Conservation (phyloP, 2,888 invertebrate species). For the Gnatocerus cornutus region DNA sequence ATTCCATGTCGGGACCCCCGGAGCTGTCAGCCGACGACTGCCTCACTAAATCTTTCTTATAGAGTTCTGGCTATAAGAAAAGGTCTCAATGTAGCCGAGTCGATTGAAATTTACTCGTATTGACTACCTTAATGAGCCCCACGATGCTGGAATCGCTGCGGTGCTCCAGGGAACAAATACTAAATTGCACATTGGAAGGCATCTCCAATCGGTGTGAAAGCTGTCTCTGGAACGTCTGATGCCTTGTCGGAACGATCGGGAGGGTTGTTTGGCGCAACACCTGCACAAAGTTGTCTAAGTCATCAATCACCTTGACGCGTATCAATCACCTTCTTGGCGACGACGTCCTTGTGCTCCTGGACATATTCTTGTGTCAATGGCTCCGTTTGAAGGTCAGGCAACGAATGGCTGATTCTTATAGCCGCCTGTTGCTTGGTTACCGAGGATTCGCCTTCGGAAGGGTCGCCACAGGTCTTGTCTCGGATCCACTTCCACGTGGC, state of each 20-base stretch:
- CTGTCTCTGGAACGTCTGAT: conserved; percentile 87
- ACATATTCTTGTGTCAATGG: conserved; percentile 81
- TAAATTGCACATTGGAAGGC: conserved; percentile 83
- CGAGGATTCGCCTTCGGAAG: conserved; percentile 61
- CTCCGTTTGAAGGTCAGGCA: conserved; percentile 83
- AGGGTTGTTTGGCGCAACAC: conserved; percentile 88
- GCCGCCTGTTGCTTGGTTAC: conserved; percentile 79
- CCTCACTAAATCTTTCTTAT: conserved; percentile 82
- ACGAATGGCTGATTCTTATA: conserved; percentile 83
- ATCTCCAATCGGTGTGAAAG: conserved; percentile 85
- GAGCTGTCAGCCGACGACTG: conserved; percentile 83
- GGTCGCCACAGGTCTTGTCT: conserved; percentile 72
- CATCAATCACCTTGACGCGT: conserved; percentile 1
- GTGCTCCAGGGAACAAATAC: conserved; percentile 82
- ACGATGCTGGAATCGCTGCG: conserved; percentile 82
- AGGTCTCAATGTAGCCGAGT: conserved; percentile 9
- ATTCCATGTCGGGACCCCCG: conserved; percentile 78
- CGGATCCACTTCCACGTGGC: conserved; percentile 83
- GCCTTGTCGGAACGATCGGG: conserved; percentile 86
- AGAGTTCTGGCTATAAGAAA: conserved; percentile 81
- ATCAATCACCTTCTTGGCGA: conserved; percentile 77
- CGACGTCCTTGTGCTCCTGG: conserved; percentile 81
- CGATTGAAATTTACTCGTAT: conserved; percentile 10
- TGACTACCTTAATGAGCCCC: conserved; percentile 81
- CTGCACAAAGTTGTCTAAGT: conserved; percentile 66